A percentile compares a stretch with the other conserved stretches of the same genome.
These are phyloP conservation scores for Siniperca scherzeri DNA, from an alignment of 2,797 vertebrate genomes.

Conservation along the genomic window DNA sequence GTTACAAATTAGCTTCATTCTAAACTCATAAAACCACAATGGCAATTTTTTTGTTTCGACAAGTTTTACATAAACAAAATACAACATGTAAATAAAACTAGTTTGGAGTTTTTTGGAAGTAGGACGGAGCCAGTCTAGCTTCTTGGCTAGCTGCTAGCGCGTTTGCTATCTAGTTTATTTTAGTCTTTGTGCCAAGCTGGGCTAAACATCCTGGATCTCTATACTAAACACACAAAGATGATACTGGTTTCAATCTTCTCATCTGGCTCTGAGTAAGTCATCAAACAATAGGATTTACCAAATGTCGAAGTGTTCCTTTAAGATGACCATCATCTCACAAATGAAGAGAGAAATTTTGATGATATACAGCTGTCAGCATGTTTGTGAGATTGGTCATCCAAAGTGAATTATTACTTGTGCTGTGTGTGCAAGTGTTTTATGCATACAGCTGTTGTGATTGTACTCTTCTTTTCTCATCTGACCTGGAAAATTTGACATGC, in stretches of 20 bases:
- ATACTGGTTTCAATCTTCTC: slow-evolving; percentile 23
- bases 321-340: slow-evolving; percentile 51
- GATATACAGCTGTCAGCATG: slow-evolving; percentile 10
- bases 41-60: not conserved
- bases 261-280: not conserved
- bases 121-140: not conserved
- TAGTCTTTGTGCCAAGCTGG: slow-evolving; percentile 14
- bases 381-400: slow-evolving; percentile 46
- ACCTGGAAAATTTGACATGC: slow-evolving; percentile 63
- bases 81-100: not conserved
- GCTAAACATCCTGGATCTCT: not conserved
- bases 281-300: slow-evolving; percentile 28
- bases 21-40: not conserved
- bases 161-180: not conserved
- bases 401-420: slow-evolving; percentile 61
- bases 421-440: slow-evolving; percentile 66
- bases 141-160: not conserved
- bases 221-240: slow-evolving; percentile 10
- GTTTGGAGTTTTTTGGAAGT: not conserved
- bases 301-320: slow-evolving; percentile 42
- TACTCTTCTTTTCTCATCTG: slow-evolving; percentile 64
- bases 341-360: slow-evolving; percentile 26
- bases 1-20: not conserved
- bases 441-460: slow-evolving; percentile 74
- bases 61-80: not conserved